Base-by-base conservation (phyloP, 2,888 invertebrate species). In the Eurytoma adleriae region DNA sequence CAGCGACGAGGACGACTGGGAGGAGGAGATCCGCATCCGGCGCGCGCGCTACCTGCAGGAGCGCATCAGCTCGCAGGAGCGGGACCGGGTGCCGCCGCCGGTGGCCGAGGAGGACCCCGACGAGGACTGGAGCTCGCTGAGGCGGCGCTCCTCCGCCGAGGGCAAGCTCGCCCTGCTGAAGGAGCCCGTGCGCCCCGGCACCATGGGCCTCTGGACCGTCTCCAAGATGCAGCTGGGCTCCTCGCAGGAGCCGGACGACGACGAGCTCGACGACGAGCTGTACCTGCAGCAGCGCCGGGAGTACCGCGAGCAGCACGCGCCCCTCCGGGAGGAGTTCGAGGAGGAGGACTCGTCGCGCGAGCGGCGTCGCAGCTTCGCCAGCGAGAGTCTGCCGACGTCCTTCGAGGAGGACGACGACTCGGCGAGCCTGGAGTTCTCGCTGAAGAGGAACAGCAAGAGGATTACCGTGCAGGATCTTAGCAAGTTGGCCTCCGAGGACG, bases 1-100 rank as follows among this genome's bases (percentile, higher is more conserved):
- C 12, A 88, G 88, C 73, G 89, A 90, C 76, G 90, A 90, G 27
- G 89, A 89, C 72, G 88, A 88, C 24, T 90, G 90, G 90, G 89
- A 89, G 74, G 84, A 86, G 40, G 89, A 89, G 12, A 30, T 90
- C 78, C 85, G 87, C 50, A 86, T 88, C 76, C 83, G 85, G 14
- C 84, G 88, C 7, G 84, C 84, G 70, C 85, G 85, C 40, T 86
- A 86, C 30, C 85, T 86, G n/a, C 85, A 85, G 83, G 86, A 88
- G 48, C 85, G 85, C 69, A 52, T 86, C 3, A 83, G 85, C 18
- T 84, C 84, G 18, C 85, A 87, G 27, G 83, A 86, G 20, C 81
- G 82, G 1, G 84, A 84, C 1, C 67, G 77, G 2, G 48, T 75
- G 13, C 67, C 67, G 10, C 71, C 80, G 1, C 70, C 68, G 7